Evolutionary conservation across 2,797 vertebrate genomes (phyloP).

Genomic region (Melopsittacus undulatus): DNA sequence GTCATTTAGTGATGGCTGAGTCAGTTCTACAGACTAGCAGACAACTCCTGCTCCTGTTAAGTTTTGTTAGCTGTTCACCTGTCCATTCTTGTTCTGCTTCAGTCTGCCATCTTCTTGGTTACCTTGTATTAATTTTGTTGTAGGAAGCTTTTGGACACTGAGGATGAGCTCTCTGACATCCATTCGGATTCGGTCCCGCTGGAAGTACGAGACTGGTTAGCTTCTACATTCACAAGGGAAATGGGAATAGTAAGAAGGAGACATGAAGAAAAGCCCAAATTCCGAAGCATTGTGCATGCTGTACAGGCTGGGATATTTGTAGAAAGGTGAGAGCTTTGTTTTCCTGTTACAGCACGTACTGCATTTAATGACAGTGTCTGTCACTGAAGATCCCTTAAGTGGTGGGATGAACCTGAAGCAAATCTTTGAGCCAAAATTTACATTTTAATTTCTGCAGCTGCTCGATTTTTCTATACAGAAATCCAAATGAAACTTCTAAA

Average conservation of each 20-base stretch:
- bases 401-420: neutral
- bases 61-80: neutral
- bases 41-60: neutral
- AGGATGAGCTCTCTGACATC: slow-evolving; percentile 94
- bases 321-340: slow-evolving; percentile 83
- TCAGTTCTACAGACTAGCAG: neutral
- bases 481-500: neutral
- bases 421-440: neutral
- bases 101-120: neutral
- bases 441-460: neutral
- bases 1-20: neutral
- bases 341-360: neutral
- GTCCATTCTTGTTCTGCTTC: neutral
- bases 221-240: slow-evolving; percentile 95
- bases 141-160: slow-evolving; percentile 92
- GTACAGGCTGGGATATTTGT: slow-evolving; percentile 99
- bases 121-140: neutral
- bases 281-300: slow-evolving; percentile 95
- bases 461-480: neutral
- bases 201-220: slow-evolving; percentile 97
- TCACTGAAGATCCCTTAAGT: neutral
- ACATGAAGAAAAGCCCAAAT: slow-evolving; percentile 94
- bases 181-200: slow-evolving; percentile 91
- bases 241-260: slow-evolving; percentile 92
- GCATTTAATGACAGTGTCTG: neutral